Base-by-base conservation (phyloP, 2,797 vertebrate genomes). In the Myotis findleyi region DNA sequence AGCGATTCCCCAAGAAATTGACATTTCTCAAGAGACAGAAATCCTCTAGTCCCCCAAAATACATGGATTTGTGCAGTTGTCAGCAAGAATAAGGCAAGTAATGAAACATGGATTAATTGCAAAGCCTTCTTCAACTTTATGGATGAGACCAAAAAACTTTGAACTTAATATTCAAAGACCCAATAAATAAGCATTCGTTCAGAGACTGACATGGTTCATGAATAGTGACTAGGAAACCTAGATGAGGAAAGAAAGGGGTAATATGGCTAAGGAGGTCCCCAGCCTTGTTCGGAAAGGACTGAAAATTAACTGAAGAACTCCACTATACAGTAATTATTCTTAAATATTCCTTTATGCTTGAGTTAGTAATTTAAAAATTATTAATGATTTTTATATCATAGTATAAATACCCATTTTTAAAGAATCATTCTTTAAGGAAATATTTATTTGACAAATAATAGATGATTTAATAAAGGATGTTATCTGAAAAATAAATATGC, bases 11-110 rank as follows among this genome's bases (percentile, higher is more conserved):
- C 36, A 81, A n/a, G 27, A 94, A 76, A 49, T 0, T 53, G 30
- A 57, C 55, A 66, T 77, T 96, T 95, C 68, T 85, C 49, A 87
- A 76, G 59, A 83, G n/a, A 68, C 16, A 80, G 57, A 95, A 91
- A 95, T 49, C 36, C 6, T 85, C 41, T 47, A 59, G 23, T 44
- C 30, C 36, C 44, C 3, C 38, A 73, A 91, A 91, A 49, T 33
- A 3, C 44, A 36, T 9, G 23, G 12, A 25, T 73, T 44, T 85
- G 41, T 51, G 7, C 36, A 62, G 27, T 53, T 55, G 73, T 75
- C 62, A 14, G 21, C 9, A 68, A 59, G 23, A 68, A 71, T 3
- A n/a, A 20, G 23, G 16, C 55, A 73, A 76, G 47, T 68, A 33
- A 68, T 64, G 10, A 27, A 41, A 59, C 13, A n/a, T 14, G 0